Evolutionary conservation across 2,888 invertebrate genomes (phyloP), one percentile per base, ranked within the genome.

Genomic region (Sphecodes monilicornis): DNA sequence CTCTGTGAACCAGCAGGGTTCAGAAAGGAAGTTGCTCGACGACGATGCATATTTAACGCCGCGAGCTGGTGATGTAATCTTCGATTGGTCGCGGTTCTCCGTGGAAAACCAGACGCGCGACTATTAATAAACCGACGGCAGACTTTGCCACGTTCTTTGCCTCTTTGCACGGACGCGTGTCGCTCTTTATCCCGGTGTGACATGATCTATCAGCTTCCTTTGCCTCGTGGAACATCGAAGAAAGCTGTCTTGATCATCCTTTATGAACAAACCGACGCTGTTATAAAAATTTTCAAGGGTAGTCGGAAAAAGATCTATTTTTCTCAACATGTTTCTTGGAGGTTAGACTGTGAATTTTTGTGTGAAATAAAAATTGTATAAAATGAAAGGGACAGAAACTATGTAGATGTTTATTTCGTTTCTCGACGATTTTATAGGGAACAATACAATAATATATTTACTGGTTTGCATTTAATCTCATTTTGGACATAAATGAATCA

Each of bases 61-160:
- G 75, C 69, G 50, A 60, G 69, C 32, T 64, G 50, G 57, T 86
- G 78, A 79, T 82, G 78, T 50, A 82, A 73, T 88, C 78, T 71
- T 76, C 71, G 82, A 75, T 75, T 74, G 82, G 60, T 39, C 64
- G 71, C 70, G 66, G 72, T 57, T 29, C 8, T 50, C 10, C 39
- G 54, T 16, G n/a, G 78, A 80, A 72, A 79, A 64, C 66, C 64
- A 57, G 80, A 70, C 50, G 60, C 29, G 72, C 50, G 26, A 71
- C 50, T 83, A 76, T 84, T 82, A 73, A 84, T 73, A 68, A 82
- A 72, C 78, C 29, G 26, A 29, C 75, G 57, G 2, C 43, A 83
- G 71, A 84, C 83, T 83, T 78, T 75, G 78, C 41, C 64, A 72
- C 60, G 72, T 54, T 78, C 75, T 43, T 64, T 74, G 32, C 16